Percentiles rank a stretch among this genome's conserved stretches.
Conservation (phyloP, 2,888 invertebrate species). For the Nemotelus nigrinus region DNA sequence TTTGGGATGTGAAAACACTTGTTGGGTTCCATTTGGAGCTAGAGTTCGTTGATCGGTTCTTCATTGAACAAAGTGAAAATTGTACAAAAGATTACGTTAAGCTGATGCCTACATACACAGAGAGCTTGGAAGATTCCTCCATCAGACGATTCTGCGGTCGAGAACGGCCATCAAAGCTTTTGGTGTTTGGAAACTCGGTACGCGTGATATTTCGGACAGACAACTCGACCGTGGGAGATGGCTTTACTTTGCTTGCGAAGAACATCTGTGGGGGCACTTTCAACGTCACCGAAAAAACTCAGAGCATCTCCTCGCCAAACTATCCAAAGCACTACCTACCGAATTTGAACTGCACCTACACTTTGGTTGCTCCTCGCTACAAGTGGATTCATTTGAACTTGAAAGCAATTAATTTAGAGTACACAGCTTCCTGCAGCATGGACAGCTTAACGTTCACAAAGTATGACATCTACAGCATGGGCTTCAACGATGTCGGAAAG, state of each 20-base stretch:
- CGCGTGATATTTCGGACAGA: slow-evolving; percentile 80
- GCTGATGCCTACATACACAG: slow-evolving; percentile 69
- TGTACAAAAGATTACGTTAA: slow-evolving; percentile 82
- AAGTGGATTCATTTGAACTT: slow-evolving; percentile 69
- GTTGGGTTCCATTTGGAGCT: slow-evolving; percentile 74
- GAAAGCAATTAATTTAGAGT: slow-evolving; percentile 67
- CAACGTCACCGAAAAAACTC: slow-evolving; percentile 66
- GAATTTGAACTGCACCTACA: slow-evolving; percentile 73
- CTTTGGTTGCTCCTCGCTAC: slow-evolving; percentile 66
- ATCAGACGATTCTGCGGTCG: slow-evolving; percentile 75
- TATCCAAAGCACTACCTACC: slow-evolving; percentile 74
- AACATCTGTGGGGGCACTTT: slow-evolving; percentile 78
- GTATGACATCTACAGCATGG: neutral
- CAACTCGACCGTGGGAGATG: slow-evolving; percentile 72
- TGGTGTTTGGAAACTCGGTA: slow-evolving; percentile 73
- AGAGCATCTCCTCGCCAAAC: slow-evolving; percentile 76
- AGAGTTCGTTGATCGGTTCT: slow-evolving; percentile 76
- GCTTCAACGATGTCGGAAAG: slow-evolving; percentile 41
- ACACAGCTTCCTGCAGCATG: slow-evolving; percentile 54
- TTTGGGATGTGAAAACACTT: slow-evolving; percentile 75
- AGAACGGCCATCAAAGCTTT: slow-evolving; percentile 67
- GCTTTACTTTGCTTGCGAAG: slow-evolving; percentile 74
- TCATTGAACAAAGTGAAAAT: slow-evolving; percentile 74
- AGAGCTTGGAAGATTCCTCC: slow-evolving; percentile 66
- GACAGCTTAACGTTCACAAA: slow-evolving; percentile 67